These are phyloP conservation scores for Pomatostomus ruficeps DNA, from an alignment of 2,113 vertebrate species.

Conservation along the genomic window DNA sequence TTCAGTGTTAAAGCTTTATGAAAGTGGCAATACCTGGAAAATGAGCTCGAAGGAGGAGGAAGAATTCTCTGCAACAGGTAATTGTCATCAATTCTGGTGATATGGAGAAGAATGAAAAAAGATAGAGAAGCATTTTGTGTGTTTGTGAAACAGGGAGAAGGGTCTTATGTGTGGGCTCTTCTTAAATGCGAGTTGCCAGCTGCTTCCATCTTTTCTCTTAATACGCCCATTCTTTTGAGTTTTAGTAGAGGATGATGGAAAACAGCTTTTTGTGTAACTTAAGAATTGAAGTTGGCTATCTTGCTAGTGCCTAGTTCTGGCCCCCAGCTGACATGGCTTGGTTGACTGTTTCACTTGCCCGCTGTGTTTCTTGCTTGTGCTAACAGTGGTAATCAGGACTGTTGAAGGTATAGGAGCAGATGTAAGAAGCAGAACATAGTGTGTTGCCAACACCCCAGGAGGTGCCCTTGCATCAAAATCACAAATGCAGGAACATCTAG, in stretches of 20 bases:
- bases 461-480: not conserved
- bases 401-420: not conserved
- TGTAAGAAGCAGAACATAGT: not conserved
- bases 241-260: not conserved
- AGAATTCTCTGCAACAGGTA: conserved; percentile 25
- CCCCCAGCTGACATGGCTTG: not conserved
- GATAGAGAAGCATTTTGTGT: not conserved
- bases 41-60: not conserved
- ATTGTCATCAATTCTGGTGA: not conserved
- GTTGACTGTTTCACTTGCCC: not conserved
- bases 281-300: not conserved
- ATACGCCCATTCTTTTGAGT: not conserved
- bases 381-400: not conserved
- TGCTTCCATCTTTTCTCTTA: not conserved
- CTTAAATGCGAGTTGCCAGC: not conserved
- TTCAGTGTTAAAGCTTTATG: not conserved
- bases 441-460: not conserved
- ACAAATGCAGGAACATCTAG: not conserved
- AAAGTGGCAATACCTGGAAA: not conserved
- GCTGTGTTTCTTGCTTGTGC: not conserved
- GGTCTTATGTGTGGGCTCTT: not conserved
- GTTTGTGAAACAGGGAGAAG: not conserved
- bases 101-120: not conserved
- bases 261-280: not conserved
- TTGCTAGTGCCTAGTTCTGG: not conserved